phyloP scores from a whole-genome alignment of 2,113 vertebrate species.

The Candoia aspera region DNA sequence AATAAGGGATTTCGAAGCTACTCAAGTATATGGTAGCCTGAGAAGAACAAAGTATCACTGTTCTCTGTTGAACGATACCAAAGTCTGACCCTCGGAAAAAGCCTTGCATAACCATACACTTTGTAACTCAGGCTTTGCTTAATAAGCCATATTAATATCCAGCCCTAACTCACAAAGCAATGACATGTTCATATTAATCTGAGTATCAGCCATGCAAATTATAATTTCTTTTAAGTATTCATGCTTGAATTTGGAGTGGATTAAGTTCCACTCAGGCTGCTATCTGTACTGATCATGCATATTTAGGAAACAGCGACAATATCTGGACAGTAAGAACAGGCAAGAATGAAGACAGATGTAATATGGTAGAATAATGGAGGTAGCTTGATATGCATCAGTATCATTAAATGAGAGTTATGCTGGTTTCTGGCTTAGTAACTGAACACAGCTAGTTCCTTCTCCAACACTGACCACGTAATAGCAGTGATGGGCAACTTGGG shows the following conservation, averaged over 20 bases:
- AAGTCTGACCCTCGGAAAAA: not conserved
- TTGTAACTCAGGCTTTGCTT: not conserved
- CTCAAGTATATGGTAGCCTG: not conserved
- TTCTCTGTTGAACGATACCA: not conserved
- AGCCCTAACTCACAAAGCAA: not conserved
- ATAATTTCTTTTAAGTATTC: not conserved
- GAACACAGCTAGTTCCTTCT: not conserved
- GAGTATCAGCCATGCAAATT: not conserved
- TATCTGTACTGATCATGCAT: not conserved
- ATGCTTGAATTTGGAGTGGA: not conserved
- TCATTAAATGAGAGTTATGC: not conserved
- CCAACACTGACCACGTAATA: not conserved
- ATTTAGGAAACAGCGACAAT: accelerated
- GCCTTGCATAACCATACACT: not conserved
- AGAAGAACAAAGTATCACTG: not conserved
- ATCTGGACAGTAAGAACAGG: accelerated
- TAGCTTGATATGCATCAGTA: not conserved
- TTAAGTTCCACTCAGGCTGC: not conserved
- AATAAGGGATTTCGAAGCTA: not conserved
- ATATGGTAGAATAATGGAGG: not conserved
- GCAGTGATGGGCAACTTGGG: not conserved
- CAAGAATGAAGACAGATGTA: not conserved
- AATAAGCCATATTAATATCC: accelerated
- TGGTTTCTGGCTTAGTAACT: not conserved
- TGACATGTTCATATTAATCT: not conserved